phyloP scores from a whole-genome alignment of 2,113 vertebrate genomes.

The Isichthys henryi region DNA sequence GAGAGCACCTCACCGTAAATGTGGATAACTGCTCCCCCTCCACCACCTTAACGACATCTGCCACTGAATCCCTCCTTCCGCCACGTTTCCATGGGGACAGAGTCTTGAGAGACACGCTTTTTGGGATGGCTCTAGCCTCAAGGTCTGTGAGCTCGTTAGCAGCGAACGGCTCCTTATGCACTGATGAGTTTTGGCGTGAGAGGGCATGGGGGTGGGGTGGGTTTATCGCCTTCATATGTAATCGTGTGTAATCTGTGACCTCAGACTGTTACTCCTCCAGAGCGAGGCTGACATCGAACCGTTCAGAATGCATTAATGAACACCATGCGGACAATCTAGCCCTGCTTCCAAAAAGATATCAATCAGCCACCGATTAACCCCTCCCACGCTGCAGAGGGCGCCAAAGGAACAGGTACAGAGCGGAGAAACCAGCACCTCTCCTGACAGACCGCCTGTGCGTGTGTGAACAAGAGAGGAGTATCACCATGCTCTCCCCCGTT shows the following conservation, averaged over 20 bases:
- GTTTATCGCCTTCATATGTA: background rate
- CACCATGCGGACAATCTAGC: background rate
- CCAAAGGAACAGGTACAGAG: background rate
- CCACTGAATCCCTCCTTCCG: background rate
- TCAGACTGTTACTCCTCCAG: background rate
- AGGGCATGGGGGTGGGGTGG: background rate
- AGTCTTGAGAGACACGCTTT: background rate
- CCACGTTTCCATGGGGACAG: background rate
- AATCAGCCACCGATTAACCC: background rate
- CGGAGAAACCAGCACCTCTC: background rate
- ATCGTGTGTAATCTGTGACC: background rate
- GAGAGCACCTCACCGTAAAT: background rate
- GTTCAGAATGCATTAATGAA: background rate
- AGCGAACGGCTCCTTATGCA: background rate
- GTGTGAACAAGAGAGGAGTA: background rate
- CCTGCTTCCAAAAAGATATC: background rate
- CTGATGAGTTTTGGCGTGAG: background rate
- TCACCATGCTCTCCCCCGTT: background rate
- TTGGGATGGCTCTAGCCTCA: background rate
- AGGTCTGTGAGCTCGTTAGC: background rate
- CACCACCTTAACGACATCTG: background rate
- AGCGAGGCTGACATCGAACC: background rate
- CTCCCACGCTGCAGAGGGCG: background rate
- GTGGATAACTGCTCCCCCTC: background rate
- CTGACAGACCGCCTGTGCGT: background rate